Conservation (phyloP, 2,113 vertebrate species). For the Collichthys lucidus region DNA sequence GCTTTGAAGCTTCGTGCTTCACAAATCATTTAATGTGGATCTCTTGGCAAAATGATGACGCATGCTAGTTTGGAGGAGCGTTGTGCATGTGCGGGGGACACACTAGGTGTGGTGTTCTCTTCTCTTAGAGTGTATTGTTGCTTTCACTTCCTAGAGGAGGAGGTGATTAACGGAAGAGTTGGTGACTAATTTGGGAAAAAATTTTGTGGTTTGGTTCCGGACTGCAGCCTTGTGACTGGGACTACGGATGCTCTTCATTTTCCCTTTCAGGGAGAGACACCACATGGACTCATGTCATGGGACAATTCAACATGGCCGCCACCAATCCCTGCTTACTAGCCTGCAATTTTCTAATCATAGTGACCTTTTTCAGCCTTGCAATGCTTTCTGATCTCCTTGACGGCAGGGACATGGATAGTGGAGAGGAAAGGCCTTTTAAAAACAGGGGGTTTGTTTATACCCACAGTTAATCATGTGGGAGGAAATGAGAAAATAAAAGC, state of each 20-base stretch:
- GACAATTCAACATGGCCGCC: conserved; percentile 69
- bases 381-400: conserved; percentile 10
- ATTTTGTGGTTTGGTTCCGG: conserved; percentile 66
- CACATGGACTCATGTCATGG: conserved; percentile 70
- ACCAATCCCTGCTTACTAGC: conserved; percentile 30
- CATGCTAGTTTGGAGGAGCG: neutral
- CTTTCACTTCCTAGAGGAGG: conserved; percentile 74
- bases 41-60: conserved; percentile 19
- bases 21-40: neutral
- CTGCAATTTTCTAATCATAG: conserved; percentile 9
- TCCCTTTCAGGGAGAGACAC: conserved; percentile 54
- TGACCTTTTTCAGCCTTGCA: conserved; percentile 32
- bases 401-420: neutral
- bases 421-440: neutral
- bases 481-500: conserved; percentile 1
- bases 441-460: neutral
- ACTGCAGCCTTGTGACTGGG: conserved; percentile 70
- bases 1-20: neutral
- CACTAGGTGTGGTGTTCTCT: conserved; percentile 43
- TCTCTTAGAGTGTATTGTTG: conserved; percentile 52
- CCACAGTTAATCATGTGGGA: neutral
- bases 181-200: conserved; percentile 79
- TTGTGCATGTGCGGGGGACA: neutral
- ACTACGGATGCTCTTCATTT: conserved; percentile 67
- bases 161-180: conserved; percentile 67